phyloP scores from a whole-genome alignment of 1,140 invertebrate species.

The Aporrectodea caliginosa region DNA sequence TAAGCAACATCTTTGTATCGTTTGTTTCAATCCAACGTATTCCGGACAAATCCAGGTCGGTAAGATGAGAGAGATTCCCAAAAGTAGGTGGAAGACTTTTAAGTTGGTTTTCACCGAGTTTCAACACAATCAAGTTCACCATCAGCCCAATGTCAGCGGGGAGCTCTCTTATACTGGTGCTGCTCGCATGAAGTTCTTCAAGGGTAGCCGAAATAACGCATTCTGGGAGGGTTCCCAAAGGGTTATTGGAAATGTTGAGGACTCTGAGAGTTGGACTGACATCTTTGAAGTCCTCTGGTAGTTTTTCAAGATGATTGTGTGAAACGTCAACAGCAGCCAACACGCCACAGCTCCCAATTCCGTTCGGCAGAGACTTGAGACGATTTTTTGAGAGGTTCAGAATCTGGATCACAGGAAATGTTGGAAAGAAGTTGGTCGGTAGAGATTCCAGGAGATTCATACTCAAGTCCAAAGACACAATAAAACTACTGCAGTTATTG shows the following conservation, averaged over 20 bases:
- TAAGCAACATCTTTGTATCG: slow-evolving; percentile 38
- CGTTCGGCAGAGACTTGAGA: background rate
- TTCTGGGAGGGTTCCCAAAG: background rate
- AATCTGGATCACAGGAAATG: background rate
- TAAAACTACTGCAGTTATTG: background rate
- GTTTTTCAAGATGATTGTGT: background rate
- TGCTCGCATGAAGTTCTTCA: slow-evolving; percentile 2
- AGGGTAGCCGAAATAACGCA: background rate
- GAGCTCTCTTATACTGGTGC: slow-evolving; percentile 12
- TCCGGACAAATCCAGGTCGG: slow-evolving; percentile 42
- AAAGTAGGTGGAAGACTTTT: slow-evolving; percentile 40
- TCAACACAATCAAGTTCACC: slow-evolving; percentile 26
- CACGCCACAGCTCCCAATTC: background rate
- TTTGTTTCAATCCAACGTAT: slow-evolving; percentile 36
- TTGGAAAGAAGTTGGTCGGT: background rate
- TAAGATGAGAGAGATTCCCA: slow-evolving; percentile 39
- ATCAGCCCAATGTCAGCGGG: slow-evolving; percentile 21
- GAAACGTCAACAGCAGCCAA: slow-evolving; percentile 4
- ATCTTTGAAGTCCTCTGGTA: background rate
- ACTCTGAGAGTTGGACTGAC: background rate
- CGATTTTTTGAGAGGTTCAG: background rate
- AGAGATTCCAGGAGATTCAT: background rate
- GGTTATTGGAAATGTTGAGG: background rate
- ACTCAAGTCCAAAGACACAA: background rate
- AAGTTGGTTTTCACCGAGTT: slow-evolving; percentile 19